phyloP scores from a whole-genome alignment of 1,140 invertebrate species.

The Scaptomyza hsui region DNA sequence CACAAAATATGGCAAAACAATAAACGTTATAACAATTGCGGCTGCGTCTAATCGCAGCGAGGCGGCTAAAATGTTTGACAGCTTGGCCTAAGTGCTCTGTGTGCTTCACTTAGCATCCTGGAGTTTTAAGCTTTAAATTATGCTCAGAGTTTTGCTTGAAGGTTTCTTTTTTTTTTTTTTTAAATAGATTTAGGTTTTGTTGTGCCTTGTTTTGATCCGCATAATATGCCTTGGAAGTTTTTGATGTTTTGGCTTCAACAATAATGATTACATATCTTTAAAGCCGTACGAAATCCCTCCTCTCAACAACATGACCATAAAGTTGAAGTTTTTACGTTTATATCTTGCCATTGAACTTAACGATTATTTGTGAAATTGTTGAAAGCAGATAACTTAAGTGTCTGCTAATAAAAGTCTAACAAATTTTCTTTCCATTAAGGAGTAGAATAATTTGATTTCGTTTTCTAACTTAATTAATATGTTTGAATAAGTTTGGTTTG shows the following conservation, averaged over 20 bases:
- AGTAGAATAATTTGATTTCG: no score
- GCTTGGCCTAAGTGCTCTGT: constrained; percentile 49
- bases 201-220: constrained; percentile 4
- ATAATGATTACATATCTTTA: not conserved
- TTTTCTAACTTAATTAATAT: not conserved
- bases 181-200: constrained; percentile 23
- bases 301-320: no score
- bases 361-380: no score
- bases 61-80: constrained; percentile 54
- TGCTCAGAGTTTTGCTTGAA: constrained; percentile 9
- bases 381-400: no score
- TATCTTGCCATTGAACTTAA: no score
- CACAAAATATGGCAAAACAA: constrained; percentile 61
- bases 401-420: not conserved
- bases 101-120: constrained; percentile 9
- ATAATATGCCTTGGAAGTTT: not conserved
- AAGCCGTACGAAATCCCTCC: no score
- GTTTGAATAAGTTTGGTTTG: no score
- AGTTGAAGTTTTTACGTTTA: no score
- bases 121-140: constrained; percentile 16
- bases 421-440: not conserved
- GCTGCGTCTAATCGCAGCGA: constrained; percentile 46
- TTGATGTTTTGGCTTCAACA: not conserved
- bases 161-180: constrained; percentile 19
- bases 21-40: constrained; percentile 61